Evolutionary conservation across 1,140 invertebrate species (phyloP).

Genomic region (Potamilus streckersoni): DNA sequence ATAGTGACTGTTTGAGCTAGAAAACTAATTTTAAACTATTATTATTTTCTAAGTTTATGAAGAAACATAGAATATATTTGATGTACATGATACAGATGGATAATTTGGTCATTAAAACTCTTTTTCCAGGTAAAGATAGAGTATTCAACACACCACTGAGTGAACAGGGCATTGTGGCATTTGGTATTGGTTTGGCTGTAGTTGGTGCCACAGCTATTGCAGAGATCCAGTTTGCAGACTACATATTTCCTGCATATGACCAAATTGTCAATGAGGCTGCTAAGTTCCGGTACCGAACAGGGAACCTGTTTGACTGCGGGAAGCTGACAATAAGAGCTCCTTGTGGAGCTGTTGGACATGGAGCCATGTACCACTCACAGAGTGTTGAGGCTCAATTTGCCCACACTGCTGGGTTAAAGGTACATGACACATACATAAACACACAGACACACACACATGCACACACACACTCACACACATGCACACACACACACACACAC

Average conservation of each 20-base stretch:
- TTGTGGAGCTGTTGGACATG: conserved; percentile 84
- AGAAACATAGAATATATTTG: too few relatives aligned
- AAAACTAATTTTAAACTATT: too few relatives aligned
- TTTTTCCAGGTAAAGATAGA: conserved; percentile 75
- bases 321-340: conserved; percentile 92
- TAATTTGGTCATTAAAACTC: too few relatives aligned
- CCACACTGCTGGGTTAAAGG: conserved; percentile 96
- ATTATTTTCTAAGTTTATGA: too few relatives aligned
- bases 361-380: conserved; percentile 98
- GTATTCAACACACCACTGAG: conserved; percentile 99
- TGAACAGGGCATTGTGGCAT: conserved; percentile 98
- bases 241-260: conserved; percentile 99
- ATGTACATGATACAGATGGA: too few relatives aligned
- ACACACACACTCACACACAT: too few relatives aligned
- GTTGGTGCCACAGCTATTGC: conserved; percentile 92
- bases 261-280: conserved; percentile 84
- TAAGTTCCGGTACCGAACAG: conserved; percentile 94
- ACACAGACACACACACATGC: too few relatives aligned
- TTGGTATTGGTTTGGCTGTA: conserved; percentile 94
- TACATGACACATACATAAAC: conserved; percentile 53
- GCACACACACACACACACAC: too few relatives aligned
- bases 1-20: too few relatives aligned
- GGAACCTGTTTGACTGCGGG: conserved; percentile 90
- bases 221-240: conserved; percentile 99
- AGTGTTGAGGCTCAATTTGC: conserved; percentile 98